phyloP scores from a whole-genome alignment of 2,888 invertebrate genomes.

The Trichacis sp. region DNA sequence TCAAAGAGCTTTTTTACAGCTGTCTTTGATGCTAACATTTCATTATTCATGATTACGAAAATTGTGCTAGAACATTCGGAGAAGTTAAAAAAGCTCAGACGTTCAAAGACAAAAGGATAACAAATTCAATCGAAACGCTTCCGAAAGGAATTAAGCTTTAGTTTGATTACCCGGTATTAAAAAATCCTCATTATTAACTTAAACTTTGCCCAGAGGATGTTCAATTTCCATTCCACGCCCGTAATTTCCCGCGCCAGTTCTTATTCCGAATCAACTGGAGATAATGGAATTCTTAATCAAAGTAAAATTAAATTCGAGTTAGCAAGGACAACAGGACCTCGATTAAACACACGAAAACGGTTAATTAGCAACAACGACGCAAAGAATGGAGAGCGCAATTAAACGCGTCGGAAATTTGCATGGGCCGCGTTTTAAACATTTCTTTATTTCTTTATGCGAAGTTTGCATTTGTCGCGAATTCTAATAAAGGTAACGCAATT shows the following conservation, averaged over 20 bases:
- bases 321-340: background rate
- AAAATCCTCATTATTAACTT: background rate
- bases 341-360: background rate
- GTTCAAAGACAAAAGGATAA: background rate
- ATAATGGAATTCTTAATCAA: background rate
- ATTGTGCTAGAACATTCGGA: background rate
- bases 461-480: conserved; percentile 23
- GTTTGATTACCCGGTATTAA: background rate
- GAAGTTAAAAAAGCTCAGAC: background rate
- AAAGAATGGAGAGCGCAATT: background rate
- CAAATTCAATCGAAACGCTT: background rate
- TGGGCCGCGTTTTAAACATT: conserved; percentile 7
- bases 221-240: background rate
- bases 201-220: background rate
- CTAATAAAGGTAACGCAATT: conserved; percentile 39
- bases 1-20: background rate
- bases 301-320: background rate
- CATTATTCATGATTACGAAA: background rate
- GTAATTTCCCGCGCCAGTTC: background rate
- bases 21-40: background rate
- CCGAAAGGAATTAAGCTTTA: background rate
- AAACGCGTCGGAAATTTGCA: conserved; percentile 5
- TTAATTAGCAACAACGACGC: conserved; percentile 1
- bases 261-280: background rate
- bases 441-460: conserved; percentile 21